These are phyloP conservation scores for Drosophila subpulchrella DNA, from an alignment of 1,140 invertebrate genomes.

Conservation along the genomic window DNA sequence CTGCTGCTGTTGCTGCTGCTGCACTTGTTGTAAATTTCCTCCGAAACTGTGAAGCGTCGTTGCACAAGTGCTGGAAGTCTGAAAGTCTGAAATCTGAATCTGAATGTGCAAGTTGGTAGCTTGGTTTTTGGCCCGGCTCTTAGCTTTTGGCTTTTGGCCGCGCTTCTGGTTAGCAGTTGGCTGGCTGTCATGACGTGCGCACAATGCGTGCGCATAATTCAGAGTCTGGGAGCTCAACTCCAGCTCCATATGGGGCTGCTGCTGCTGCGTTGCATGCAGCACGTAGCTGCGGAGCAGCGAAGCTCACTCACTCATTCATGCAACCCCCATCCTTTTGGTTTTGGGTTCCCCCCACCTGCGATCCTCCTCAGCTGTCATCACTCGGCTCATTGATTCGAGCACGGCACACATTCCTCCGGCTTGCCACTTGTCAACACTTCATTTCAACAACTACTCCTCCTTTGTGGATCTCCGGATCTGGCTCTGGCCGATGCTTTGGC, in stretches of 20 bases:
- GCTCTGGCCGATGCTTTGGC: constrained; percentile 6
- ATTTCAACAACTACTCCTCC: constrained; percentile 59
- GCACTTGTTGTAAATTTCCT: constrained; percentile 81
- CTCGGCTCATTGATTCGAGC: constrained; percentile 73
- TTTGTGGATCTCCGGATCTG: constrained; percentile 30
- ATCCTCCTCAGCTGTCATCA: constrained; percentile 50
- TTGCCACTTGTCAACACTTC: constrained; percentile 82
- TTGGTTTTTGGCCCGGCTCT: constrained; percentile 23
- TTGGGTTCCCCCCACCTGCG: not conserved
- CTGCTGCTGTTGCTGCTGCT: constrained; percentile 53
- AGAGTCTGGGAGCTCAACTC: constrained; percentile 34
- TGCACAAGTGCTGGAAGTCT: constrained; percentile 62
- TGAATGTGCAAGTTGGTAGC: constrained; percentile 37
- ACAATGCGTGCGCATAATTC: constrained; percentile 83
- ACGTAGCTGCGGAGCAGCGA: constrained; percentile 40
- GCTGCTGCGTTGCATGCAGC: constrained; percentile 67
- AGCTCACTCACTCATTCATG: constrained; percentile 76
- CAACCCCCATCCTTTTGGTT: constrained; percentile 6
- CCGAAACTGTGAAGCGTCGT: constrained; percentile 64
- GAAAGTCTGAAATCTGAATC: constrained; percentile 34
- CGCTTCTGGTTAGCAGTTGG: constrained; percentile 34
- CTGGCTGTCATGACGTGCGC: constrained; percentile 73
- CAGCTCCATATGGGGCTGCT: constrained; percentile 37
- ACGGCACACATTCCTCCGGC: constrained; percentile 77
- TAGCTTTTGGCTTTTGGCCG: constrained; percentile 29